These are phyloP conservation scores for Ormyrus rosae DNA, from an alignment of 2,888 invertebrate species.

Conservation along the genomic window DNA sequence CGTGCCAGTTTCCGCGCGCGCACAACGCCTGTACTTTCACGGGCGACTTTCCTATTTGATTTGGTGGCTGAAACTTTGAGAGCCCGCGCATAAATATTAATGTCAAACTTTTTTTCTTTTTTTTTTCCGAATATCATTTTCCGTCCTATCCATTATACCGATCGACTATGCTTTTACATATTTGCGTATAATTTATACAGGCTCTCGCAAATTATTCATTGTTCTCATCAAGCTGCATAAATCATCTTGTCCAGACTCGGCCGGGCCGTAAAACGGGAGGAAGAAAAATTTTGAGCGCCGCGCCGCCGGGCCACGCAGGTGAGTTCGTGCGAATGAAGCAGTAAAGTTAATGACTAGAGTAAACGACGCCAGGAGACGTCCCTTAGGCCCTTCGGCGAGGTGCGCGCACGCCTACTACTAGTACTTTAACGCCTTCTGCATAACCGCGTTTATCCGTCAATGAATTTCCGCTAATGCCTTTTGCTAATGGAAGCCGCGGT, in stretches of 20 bases:
- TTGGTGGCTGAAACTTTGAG: constrained; percentile 25
- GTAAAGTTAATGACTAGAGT: constrained; percentile 37
- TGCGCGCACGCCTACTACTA: constrained; percentile 9
- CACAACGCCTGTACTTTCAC: background rate
- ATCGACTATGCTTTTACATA: background rate
- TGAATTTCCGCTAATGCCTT: constrained; percentile 38
- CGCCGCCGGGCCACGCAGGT: background rate
- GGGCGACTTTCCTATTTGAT: constrained; percentile 33
- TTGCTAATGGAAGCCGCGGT: constrained; percentile 39
- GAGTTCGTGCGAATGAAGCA: background rate
- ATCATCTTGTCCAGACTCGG: background rate
- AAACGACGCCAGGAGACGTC: constrained; percentile 41
- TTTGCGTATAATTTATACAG: background rate
- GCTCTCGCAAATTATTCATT: background rate
- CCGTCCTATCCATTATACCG: background rate
- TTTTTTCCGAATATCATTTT: background rate
- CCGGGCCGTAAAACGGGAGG: background rate
- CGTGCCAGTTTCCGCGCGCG: constrained; percentile 29
- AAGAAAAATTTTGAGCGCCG: background rate
- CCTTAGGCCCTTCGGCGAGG: constrained; percentile 2
- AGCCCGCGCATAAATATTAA: constrained; percentile 29
- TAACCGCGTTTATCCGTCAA: constrained; percentile 33
- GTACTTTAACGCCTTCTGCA: constrained; percentile 10
- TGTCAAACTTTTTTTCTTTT: constrained; percentile 4
- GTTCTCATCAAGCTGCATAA: background rate